Base-by-base conservation (phyloP, 2,797 vertebrate genomes). In the Pteropus rufus region DNA sequence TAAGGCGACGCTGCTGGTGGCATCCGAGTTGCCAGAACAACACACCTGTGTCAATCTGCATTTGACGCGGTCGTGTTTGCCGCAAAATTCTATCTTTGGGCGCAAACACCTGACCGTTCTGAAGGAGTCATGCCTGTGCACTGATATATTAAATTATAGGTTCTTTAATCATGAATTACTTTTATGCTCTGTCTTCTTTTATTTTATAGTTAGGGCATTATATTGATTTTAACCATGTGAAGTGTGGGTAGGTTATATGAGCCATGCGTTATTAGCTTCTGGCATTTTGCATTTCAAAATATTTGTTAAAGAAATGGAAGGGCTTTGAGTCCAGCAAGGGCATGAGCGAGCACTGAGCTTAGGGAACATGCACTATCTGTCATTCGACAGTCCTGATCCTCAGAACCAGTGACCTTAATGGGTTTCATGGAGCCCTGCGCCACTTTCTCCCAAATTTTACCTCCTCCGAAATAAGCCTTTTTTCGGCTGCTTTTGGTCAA, bases 71-170 rank as follows among this genome's bases (percentile, higher is more conserved):
- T 3, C 3, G 2, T 29, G 34, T 72, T 9, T 11, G 21, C n/a
- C 12, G 58, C 2, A 1, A 5, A 49, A 14, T 54, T 81, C 87
- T 85, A 4, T 10, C 75, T 75, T 52, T n/a, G 75, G 64, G 79
- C 0, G 15, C 64, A 64, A 80, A 87, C 31, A 36, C 23, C 62
- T 72, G 70, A 76, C 77, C n/a, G 1, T 2, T 41, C 15, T 3
- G 2, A 62, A 1, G 34, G 21, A 31, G 64, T 14, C 1, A 0
- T 1, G 29, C 14, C 36, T 4, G 3, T 5, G 49, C 0, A 0
- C 24, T 0, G 10, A 41, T 19, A 56, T 0, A 9, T 9, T 34
- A 21, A 36, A 19, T 24, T 11, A 75, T 0, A 46, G 86, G 36
- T 15, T 62, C 11, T 5, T 9, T 52, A 26, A 34, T 21, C 19